phyloP scores from a whole-genome alignment of 2,888 invertebrate species.

The Polydrusus tereticollis region DNA sequence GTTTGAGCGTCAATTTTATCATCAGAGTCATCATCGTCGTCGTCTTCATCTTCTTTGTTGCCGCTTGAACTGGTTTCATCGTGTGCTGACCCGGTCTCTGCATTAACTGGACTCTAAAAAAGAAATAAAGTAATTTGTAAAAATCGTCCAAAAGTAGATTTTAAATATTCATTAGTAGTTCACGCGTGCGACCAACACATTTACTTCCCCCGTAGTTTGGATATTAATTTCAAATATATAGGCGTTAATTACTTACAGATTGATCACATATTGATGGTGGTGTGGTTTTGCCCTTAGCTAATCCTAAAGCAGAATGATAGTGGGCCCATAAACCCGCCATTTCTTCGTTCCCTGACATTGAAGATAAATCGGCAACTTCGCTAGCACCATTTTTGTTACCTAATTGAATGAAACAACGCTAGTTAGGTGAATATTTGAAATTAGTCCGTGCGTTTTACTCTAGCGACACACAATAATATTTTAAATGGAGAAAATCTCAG shows the following conservation, averaged over 20 bases:
- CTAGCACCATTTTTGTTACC: conserved; percentile 64
- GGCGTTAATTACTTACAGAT: conserved; percentile 71
- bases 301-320: conserved; percentile 83
- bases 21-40: conserved; percentile 92
- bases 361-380: conserved; percentile 68
- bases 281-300: conserved; percentile 72
- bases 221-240: not conserved
- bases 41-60: conserved; percentile 87
- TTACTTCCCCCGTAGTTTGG: no score
- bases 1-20: conserved; percentile 90
- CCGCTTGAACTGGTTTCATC: conserved; percentile 92
- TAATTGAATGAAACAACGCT: no score
- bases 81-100: conserved; percentile 78
- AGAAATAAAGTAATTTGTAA: not conserved
- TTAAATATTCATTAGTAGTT: no score
- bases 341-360: conserved; percentile 73
- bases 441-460: no score
- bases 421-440: no score
- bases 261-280: conserved; percentile 74
- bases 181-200: no score
- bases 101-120: conserved; percentile 76
- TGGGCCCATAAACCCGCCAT: conserved; percentile 91
- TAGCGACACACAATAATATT: no score
- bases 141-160: no score
- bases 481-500: no score